Base-by-base conservation (phyloP, 2,113 vertebrate species). In the Lates calcarifer region DNA sequence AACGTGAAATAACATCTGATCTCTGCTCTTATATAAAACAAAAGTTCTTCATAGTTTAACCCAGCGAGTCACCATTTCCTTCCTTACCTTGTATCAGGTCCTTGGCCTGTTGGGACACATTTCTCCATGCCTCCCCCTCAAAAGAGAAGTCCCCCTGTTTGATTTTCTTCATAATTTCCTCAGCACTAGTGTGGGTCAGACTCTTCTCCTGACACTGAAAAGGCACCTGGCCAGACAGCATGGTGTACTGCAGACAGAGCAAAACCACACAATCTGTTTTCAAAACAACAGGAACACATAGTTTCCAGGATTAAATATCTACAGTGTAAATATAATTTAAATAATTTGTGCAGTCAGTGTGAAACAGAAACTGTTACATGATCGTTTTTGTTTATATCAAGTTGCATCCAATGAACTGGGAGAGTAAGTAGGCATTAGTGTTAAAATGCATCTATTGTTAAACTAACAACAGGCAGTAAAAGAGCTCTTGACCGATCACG, bases 111-210 rank as follows among this genome's bases (percentile, higher is more conserved):
- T 96, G 96, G 74, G 98, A 99, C 43, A 99, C 98, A 57, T 96
- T 98, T 80, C 95, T 97, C 98, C 98, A 99, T 85, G 98, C 97
- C 84, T 99, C 97, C 68, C 98, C 96, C 90, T 98, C 96, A 65
- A 99, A 99, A n/a, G 97, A 98, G 87, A 99, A 99, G 74, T 99
- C 98, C 26, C 98, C 98, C 20, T 97, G 96, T 89, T 99, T 99
- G 79, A 99, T 99, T 93, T 99, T 99, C 93, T 96, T 98, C 98
- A 99, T 98, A 43, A 99, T 99, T 85, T 99, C 98, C 88, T 97
- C 95, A 1, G 97, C 98, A 58, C 96, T 99, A 81, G 97, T 97
- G 89, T 96, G 97, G 0, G 94, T 96, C 85, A 98, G 91, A 87
- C 94, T 98, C 94, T 96, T 97, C 90, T 96, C 97, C 85, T 97